Percentiles rank a stretch among this genome's conserved stretches.
Evolutionary conservation across 2,797 vertebrate species (phyloP).

Genomic region (Garrulus glandarius): DNA sequence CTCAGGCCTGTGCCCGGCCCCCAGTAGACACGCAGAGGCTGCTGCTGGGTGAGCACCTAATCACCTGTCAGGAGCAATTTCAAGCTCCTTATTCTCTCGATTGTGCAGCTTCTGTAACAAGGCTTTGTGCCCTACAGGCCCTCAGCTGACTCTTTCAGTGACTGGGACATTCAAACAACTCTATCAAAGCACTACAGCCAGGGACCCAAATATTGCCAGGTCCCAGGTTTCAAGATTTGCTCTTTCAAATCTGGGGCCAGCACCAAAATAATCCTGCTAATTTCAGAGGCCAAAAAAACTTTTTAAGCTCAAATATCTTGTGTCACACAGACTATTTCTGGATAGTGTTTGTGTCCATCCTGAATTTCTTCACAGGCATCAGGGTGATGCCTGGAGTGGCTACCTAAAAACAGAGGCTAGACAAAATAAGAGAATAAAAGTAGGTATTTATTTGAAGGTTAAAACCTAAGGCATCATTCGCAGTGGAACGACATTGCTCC

Average conservation of each 20-base stretch:
- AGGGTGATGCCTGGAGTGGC: too few relatives aligned
- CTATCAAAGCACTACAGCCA: neutral
- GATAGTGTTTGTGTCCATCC: neutral
- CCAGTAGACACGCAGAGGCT: neutral
- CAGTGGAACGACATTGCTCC: neutral
- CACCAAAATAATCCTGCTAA: slow-evolving; percentile 36
- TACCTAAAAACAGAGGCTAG: too few relatives aligned
- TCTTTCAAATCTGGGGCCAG: slow-evolving; percentile 8
- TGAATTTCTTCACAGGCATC: neutral
- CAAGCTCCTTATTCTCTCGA: neutral
- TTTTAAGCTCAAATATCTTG: neutral
- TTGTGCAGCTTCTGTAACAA: rapidly evolving
- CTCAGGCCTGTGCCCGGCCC: rapidly evolving
- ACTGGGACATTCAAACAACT: neutral
- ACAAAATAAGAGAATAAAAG: too few relatives aligned
- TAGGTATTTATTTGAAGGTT: too few relatives aligned
- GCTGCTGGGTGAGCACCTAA: neutral
- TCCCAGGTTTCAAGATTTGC: neutral
- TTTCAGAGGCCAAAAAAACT: neutral
- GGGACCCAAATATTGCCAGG: neutral
- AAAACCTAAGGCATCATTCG: too few relatives aligned
- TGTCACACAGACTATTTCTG: slow-evolving; percentile 17
- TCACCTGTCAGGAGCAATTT: slow-evolving; percentile 2
- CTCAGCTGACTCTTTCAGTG: neutral
- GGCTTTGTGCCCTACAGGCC: neutral